Conservation (phyloP, 2,888 invertebrate species). For the Eupithecia insigniata region DNA sequence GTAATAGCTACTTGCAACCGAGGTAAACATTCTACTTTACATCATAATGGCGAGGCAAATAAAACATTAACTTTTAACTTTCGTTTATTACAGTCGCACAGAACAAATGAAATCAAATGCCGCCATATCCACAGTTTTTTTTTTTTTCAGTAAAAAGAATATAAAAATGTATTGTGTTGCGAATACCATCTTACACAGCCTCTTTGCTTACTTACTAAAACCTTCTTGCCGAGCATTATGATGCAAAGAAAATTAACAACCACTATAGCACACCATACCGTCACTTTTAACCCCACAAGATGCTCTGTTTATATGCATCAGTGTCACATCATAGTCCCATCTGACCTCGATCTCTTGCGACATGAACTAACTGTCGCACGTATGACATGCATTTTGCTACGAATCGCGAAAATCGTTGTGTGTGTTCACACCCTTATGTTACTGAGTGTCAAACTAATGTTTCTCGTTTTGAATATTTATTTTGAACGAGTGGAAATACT, state of each 20-base stretch:
- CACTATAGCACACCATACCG: not conserved
- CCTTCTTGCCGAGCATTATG: too few relatives aligned
- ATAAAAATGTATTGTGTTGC: too few relatives aligned
- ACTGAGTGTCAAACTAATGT: not conserved
- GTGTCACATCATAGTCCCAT: conserved; percentile 18
- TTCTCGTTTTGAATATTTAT: not conserved
- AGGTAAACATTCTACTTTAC: too few relatives aligned
- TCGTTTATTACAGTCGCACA: too few relatives aligned
- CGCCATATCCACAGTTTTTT: too few relatives aligned
- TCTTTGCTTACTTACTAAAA: too few relatives aligned
- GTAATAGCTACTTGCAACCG: too few relatives aligned
- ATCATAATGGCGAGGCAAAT: too few relatives aligned
- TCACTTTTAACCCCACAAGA: conserved; percentile 17
- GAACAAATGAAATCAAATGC: too few relatives aligned
- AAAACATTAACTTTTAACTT: too few relatives aligned
- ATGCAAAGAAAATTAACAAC: not conserved
- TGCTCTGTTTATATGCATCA: conserved; percentile 33
- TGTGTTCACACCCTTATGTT: not conserved
- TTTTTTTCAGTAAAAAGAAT: too few relatives aligned
- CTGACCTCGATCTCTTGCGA: conserved; percentile 29
- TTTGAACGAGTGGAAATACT: not conserved
- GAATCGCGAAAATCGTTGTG: conserved; percentile 9
- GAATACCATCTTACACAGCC: too few relatives aligned
- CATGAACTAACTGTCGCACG: conserved; percentile 8
- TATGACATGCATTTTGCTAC: conserved; percentile 5